A percentile compares a stretch with the other conserved stretches of the same genome.
phyloP scores from a whole-genome alignment of 2,888 invertebrate species.

The Nephrotoma guestfalica region DNA sequence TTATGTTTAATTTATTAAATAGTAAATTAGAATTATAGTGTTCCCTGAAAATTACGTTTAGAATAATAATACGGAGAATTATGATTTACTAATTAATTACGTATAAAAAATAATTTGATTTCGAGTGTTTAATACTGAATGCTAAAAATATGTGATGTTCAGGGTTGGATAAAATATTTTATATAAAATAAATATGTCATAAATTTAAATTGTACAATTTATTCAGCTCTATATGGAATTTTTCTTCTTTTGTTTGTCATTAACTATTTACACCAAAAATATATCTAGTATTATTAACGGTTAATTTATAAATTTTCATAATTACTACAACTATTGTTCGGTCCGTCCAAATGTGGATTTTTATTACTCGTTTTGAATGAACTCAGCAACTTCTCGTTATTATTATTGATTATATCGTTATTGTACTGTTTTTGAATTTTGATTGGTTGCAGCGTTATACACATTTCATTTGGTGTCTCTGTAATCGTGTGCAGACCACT shows the following conservation, averaged over 20 bases:
- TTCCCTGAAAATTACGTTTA: neutral
- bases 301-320: slow-evolving; percentile 1
- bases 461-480: slow-evolving; percentile 18
- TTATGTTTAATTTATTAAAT: neutral
- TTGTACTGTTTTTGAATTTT: slow-evolving; percentile 24
- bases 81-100: neutral
- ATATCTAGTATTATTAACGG: neutral
- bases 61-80: neutral
- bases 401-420: neutral
- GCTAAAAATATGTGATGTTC: neutral
- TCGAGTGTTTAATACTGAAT: neutral
- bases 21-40: too few species aligned
- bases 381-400: neutral
- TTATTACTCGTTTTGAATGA: neutral
- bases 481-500: slow-evolving; percentile 29
- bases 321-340: neutral
- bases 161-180: neutral
- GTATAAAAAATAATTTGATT: neutral
- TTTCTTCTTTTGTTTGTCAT: neutral
- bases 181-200: neutral
- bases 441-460: slow-evolving; percentile 27
- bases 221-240: neutral
- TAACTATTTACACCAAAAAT: neutral
- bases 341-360: neutral
- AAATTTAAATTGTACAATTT: neutral